These are phyloP conservation scores for Pipistrellus nathusii DNA, from an alignment of 2,797 vertebrate genomes.

Conservation along the genomic window DNA sequence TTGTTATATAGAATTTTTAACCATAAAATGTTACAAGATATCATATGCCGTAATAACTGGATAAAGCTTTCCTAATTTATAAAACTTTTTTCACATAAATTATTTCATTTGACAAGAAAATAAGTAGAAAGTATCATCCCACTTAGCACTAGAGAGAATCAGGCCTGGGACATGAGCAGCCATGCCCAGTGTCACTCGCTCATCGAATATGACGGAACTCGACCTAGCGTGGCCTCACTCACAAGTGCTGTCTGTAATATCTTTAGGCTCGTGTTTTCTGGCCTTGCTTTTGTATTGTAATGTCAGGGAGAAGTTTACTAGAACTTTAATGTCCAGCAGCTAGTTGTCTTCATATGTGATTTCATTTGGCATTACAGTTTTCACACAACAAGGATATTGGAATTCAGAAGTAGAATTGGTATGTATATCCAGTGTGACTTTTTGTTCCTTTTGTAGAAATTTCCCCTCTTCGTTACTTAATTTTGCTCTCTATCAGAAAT, in stretches of 20 bases:
- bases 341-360: conserved; percentile 22
- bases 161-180: neutral
- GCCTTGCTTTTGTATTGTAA: conserved; percentile 27
- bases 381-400: neutral
- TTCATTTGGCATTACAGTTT: conserved; percentile 29
- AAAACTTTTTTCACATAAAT: conserved; percentile 22
- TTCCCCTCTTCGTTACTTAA: neutral
- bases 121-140: neutral
- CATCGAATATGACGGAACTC: neutral
- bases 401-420: neutral
- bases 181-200: no score
- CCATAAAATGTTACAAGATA: neutral
- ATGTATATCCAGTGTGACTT: conserved; percentile 15
- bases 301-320: neutral
- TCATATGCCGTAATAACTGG: neutral
- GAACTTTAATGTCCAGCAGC: conserved; percentile 16
- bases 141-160: neutral
- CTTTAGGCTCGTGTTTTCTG: neutral
- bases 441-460: neutral
- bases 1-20: neutral
- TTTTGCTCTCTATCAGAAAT: conserved; percentile 33
- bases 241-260: neutral
- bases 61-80: neutral
- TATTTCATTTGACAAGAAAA: conserved; percentile 17
- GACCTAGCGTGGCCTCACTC: neutral